Evolutionary conservation across 2,888 invertebrate species (phyloP).

Genomic region (Pterobdella sp.): DNA sequence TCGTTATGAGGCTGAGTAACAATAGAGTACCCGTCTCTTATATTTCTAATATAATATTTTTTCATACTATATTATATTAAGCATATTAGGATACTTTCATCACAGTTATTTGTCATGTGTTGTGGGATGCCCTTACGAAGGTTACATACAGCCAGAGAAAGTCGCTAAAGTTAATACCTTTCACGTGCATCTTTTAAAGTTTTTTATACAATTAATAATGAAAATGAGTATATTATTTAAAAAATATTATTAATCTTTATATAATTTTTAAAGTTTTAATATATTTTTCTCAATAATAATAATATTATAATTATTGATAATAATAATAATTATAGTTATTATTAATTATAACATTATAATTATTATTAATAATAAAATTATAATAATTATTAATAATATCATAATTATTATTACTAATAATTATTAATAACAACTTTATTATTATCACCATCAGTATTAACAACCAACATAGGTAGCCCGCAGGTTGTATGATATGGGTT

Average conservation of each 20-base stretch:
- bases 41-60: too few relatives aligned
- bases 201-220: too few relatives aligned
- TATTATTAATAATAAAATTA: background rate
- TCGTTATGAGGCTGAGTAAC: too few relatives aligned
- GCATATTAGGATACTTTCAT: conserved; percentile 30
- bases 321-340: background rate
- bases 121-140: conserved; percentile 93
- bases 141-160: conserved; percentile 63
- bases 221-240: too few relatives aligned
- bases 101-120: conserved; percentile 79
- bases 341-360: background rate
- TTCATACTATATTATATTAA: conserved; percentile 20
- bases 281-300: background rate
- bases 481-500: conserved; percentile 71
- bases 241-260: too few relatives aligned
- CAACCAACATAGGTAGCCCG: conserved; percentile 56
- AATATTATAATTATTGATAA: background rate
- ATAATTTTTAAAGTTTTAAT: background rate
- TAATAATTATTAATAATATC: background rate
- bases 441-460: background rate
- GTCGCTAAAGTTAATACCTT: conserved; percentile 66
- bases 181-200: too few relatives aligned
- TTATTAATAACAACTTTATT: background rate
- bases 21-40: too few relatives aligned
- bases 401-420: background rate